phyloP scores from a whole-genome alignment of 2,888 invertebrate species.

The Orthosia cruda region DNA sequence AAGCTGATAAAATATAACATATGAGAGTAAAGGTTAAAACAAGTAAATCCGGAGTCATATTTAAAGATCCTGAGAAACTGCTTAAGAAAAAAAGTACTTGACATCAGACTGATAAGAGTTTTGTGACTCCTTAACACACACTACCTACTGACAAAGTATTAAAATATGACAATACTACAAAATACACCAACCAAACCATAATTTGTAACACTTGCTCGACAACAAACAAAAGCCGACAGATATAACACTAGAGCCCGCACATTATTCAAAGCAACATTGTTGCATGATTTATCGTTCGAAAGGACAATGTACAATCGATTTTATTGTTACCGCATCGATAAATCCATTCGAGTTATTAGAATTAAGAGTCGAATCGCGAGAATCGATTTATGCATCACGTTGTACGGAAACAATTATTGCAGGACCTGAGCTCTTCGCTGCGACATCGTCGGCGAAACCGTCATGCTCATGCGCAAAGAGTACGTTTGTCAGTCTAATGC shows the following conservation, averaged over 20 bases:
- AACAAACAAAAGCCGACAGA: constrained; percentile 63
- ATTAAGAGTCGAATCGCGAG: constrained; percentile 77
- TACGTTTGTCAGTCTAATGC: constrained; percentile 74
- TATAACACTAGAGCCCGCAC: constrained; percentile 46
- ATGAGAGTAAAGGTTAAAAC: constrained; percentile 4
- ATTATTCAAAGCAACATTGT: constrained; percentile 70
- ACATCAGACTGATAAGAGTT: neutral
- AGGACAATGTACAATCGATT: constrained; percentile 82
- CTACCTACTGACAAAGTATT: constrained; percentile 1
- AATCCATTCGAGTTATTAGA: constrained; percentile 78
- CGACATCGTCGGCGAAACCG: constrained; percentile 81
- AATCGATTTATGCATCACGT: constrained; percentile 85
- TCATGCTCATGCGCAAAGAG: constrained; percentile 76
- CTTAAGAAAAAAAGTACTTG: neutral
- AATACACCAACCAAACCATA: constrained; percentile 51
- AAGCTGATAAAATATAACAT: constrained; percentile 17
- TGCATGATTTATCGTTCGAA: constrained; percentile 76
- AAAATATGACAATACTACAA: constrained; percentile 37
- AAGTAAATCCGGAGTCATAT: neutral
- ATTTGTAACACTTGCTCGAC: constrained; percentile 60
- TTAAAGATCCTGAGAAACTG: neutral
- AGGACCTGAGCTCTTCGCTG: constrained; percentile 68
- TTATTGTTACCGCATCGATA: constrained; percentile 81
- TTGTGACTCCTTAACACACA: neutral
- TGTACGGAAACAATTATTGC: constrained; percentile 83